These are phyloP conservation scores for Herpetotheres cachinnans DNA, from an alignment of 2,113 vertebrate genomes.

Conservation along the genomic window DNA sequence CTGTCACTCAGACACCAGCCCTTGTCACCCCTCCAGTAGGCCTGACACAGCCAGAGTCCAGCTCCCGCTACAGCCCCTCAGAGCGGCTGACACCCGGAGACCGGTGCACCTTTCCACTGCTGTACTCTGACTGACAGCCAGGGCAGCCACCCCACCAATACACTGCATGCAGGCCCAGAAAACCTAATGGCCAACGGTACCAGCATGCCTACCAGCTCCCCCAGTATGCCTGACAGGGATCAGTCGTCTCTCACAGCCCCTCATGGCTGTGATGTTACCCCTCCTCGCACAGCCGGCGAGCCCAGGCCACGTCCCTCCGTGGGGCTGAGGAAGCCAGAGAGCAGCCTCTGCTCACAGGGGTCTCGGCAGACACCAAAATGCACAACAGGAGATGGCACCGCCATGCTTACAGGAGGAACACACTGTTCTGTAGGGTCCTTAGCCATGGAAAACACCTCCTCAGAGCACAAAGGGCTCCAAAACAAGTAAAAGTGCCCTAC, in stretches of 20 bases:
- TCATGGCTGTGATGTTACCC: accelerated
- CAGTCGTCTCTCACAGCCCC: background rate
- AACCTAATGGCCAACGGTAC: background rate
- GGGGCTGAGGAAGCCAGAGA: background rate
- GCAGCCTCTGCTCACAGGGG: background rate
- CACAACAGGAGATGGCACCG: background rate
- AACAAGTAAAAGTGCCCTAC: accelerated
- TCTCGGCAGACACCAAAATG: background rate
- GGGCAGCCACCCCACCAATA: background rate
- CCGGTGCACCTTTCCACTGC: background rate
- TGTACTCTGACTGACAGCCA: background rate
- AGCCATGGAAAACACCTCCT: background rate
- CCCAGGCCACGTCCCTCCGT: accelerated
- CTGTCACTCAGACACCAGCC: background rate
- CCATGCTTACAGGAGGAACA: accelerated
- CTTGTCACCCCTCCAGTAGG: too few species aligned
- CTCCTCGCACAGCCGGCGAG: accelerated
- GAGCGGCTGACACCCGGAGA: background rate
- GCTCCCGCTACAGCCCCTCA: too few species aligned
- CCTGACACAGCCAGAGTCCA: background rate
- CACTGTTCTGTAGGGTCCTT: background rate
- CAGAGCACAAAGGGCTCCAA: background rate
- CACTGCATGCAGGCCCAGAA: background rate
- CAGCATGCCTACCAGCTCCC: background rate
- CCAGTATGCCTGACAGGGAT: background rate